These are phyloP conservation scores for Fregetta grallaria DNA, from an alignment of 2,113 vertebrate genomes.

Conservation along the genomic window DNA sequence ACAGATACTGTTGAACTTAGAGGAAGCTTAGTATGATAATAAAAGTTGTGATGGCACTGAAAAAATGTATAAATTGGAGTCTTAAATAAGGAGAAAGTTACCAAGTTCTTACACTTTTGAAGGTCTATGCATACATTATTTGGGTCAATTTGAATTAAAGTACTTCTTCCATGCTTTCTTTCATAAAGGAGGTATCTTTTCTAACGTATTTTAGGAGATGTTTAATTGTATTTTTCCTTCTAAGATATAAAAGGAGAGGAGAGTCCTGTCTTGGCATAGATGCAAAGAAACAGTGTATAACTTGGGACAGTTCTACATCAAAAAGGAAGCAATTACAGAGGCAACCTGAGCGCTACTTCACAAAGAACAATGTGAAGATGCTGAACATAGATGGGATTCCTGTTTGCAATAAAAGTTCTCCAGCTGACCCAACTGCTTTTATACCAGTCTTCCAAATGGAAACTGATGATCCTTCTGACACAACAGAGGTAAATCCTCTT, in stretches of 20 bases:
- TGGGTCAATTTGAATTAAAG: neutral
- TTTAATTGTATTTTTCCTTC: conserved; percentile 11
- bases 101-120: neutral
- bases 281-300: conserved; percentile 78
- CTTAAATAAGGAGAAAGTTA: neutral
- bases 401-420: conserved; percentile 14
- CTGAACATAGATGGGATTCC: conserved; percentile 64
- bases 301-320: conserved; percentile 77
- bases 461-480: neutral
- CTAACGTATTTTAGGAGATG: neutral
- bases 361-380: conserved; percentile 69
- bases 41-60: neutral
- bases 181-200: neutral
- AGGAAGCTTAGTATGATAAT: neutral
- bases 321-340: conserved; percentile 71
- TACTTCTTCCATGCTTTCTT: neutral
- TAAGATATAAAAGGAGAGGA: conserved; percentile 89
- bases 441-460: conserved; percentile 69
- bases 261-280: conserved; percentile 86
- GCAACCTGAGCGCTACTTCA: conserved; percentile 83
- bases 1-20: neutral
- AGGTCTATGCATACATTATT: neutral
- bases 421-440: conserved; percentile 47
- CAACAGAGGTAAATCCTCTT: conserved; percentile 82
- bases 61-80: neutral